Evolutionary conservation across 1,140 invertebrate species (phyloP).

Genomic region (Dufourea novaeangliae): DNA sequence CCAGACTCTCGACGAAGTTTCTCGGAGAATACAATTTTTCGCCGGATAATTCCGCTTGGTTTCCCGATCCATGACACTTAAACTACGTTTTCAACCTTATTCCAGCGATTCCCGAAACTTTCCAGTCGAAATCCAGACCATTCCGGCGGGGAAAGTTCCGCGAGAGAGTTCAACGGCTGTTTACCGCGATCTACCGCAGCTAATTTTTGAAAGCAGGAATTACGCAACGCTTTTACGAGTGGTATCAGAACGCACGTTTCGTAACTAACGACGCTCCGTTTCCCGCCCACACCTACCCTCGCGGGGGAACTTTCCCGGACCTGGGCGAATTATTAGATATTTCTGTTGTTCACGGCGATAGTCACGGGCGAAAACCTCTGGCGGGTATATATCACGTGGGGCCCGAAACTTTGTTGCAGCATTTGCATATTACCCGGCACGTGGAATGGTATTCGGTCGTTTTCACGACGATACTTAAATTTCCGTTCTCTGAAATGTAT

Average conservation of each 20-base stretch:
- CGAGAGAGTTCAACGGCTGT: not conserved
- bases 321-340: slow-evolving; percentile 38
- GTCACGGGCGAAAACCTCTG: slow-evolving; percentile 20
- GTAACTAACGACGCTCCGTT: slow-evolving; percentile 27
- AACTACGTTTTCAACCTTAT: not conserved
- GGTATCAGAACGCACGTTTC: slow-evolving; percentile 19
- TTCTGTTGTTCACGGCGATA: slow-evolving; percentile 41
- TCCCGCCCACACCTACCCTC: slow-evolving; percentile 6
- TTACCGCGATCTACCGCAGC: not conserved
- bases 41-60: not conserved
- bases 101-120: not conserved
- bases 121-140: not conserved
- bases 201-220: slow-evolving; percentile 24
- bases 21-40: slow-evolving; percentile 41
- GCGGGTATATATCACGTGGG: slow-evolving; percentile 27
- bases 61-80: not conserved
- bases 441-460: slow-evolving; percentile 3
- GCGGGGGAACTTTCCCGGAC: slow-evolving; percentile 45
- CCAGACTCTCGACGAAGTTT: slow-evolving; percentile 9
- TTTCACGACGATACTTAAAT: slow-evolving; percentile 25
- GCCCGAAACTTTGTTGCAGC: slow-evolving; percentile 38
- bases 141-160: not conserved
- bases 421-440: slow-evolving; percentile 12
- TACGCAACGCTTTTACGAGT: slow-evolving; percentile 17
- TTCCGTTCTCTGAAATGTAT: not conserved